Evolutionary conservation across 2,888 invertebrate species (phyloP), one percentile per base, ranked within the genome.

Genomic region (Cephus pygmeus): DNA sequence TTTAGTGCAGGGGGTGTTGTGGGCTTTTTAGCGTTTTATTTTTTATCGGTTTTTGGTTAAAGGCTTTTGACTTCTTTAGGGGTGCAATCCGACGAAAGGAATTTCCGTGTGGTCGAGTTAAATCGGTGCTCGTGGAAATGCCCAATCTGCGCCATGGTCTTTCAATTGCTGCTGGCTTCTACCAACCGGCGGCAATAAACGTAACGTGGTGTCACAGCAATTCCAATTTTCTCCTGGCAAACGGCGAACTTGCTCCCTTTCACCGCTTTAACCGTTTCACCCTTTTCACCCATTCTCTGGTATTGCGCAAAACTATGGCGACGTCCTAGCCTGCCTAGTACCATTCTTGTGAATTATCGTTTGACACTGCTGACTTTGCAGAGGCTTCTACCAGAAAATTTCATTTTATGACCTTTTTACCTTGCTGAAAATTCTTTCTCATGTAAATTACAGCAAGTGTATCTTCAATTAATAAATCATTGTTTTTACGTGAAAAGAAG

Each of bases 181-280:
- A 75, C 77, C 79, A 80, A 80, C 79, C 81, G 82, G 82, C 82
- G 76, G 81, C 81, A 80, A 84, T 84, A 86, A 85, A 86, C 84
- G 84, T 83, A 83, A 85, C 84, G 82, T 81, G 79, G 79, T 76
- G 80, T 73, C 81, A 79, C 78, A 83, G 81, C 82, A 81, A 80
- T 83, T 85, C 82, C 86, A 86, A 87, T 87, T 88, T 87, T 85
- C 87, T 83, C 81, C 76, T 73, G 81, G 79, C 80, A 23, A 56
- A 81, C 82, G 81, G 77, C 82, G 74, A 84, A 82, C 82, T 81
- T 78, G 23, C 23, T 23, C 56, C 56, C 56, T 56, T 56, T 56
- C 56, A 56, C 56, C 56, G 23, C 23, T 56, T 56, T 15, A 56
- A 56, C 56, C 56, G 9, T 56, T 56, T 56, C 9, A 56, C 56